Conservation (phyloP, 2,888 invertebrate species). For the Dicyrtomina minuta region DNA sequence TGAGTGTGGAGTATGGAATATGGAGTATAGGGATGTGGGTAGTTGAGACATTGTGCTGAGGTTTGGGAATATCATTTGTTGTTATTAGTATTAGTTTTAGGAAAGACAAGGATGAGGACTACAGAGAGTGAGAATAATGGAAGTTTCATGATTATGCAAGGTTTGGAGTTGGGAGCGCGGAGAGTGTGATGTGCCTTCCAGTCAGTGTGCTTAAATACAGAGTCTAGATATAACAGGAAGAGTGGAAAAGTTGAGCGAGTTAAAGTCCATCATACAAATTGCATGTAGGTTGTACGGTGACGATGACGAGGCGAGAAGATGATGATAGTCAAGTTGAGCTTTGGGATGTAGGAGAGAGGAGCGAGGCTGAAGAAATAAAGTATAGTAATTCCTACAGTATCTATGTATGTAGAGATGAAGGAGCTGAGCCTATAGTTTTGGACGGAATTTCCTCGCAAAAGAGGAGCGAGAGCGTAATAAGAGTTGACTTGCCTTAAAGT, state of each 20-base stretch:
- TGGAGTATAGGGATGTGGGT: no score
- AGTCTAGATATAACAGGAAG: conserved; percentile 3
- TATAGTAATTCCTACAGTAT: background rate
- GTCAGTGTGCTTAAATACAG: no score
- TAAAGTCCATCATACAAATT: no score
- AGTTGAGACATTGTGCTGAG: background rate
- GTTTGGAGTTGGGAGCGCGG: background rate
- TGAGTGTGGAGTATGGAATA: background rate
- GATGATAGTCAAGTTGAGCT: background rate
- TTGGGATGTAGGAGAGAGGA: no score
- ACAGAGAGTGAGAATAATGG: conserved; percentile 1
- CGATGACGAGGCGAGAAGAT: no score
- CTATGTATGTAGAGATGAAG: background rate
- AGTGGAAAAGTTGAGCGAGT: conserved; percentile 19
- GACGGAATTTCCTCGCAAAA: background rate
- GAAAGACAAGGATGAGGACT: background rate
- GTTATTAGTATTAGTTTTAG: background rate
- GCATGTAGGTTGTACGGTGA: no score
- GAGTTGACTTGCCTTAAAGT: no score
- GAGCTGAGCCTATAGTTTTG: no score
- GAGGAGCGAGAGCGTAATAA: background rate
- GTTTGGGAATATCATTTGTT: background rate
- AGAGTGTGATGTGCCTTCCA: no score
- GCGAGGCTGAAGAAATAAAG: conserved; percentile 3
- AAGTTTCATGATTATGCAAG: conserved; percentile 19